A percentile compares a stretch with the other conserved stretches of the same genome.
These are phyloP conservation scores for Pseudomyrmex dendroicus DNA, from an alignment of 1,140 invertebrate genomes.

Conservation along the genomic window DNA sequence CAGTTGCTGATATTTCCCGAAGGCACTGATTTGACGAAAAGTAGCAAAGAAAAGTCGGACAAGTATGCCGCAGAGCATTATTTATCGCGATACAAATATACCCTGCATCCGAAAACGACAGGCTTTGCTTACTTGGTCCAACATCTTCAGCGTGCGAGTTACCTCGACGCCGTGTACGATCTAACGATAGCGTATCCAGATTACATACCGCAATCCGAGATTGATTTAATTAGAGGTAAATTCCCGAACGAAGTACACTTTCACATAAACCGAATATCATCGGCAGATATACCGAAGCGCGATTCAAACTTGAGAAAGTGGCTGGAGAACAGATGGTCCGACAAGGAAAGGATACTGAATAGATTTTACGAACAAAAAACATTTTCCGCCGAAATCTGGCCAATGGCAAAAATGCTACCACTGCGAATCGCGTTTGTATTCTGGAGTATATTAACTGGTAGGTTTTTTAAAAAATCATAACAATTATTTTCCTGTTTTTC, in stretches of 20 bases:
- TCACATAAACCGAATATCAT: slow-evolving; percentile 89
- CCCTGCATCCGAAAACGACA: slow-evolving; percentile 94
- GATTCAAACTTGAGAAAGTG: slow-evolving; percentile 87
- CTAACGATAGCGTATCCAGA: slow-evolving; percentile 91
- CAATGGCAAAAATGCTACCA: slow-evolving; percentile 78
- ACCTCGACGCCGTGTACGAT: slow-evolving; percentile 91
- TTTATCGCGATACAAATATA: slow-evolving; percentile 89
- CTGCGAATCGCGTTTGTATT: slow-evolving; percentile 86
- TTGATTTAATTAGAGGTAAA: slow-evolving; percentile 88
- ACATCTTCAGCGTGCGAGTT: slow-evolving; percentile 88
- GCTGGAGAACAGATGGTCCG: slow-evolving; percentile 89
- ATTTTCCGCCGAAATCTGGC: slow-evolving; percentile 80
- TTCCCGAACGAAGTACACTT: slow-evolving; percentile 91
- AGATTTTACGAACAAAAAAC: slow-evolving; percentile 86
- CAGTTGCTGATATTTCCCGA: slow-evolving; percentile 94
- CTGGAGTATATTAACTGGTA: slow-evolving; percentile 85
- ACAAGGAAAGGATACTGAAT: slow-evolving; percentile 88
- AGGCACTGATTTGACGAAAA: slow-evolving; percentile 93
- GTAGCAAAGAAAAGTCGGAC: slow-evolving; percentile 90
- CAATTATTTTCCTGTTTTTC: too few species aligned
- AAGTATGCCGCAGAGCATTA: slow-evolving; percentile 90
- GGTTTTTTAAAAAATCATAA: slow-evolving; percentile 13
- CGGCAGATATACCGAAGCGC: slow-evolving; percentile 86
- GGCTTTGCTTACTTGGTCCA: slow-evolving; percentile 91
- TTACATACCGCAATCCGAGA: slow-evolving; percentile 88